Conservation (phyloP, 2,113 vertebrate genomes). For the Setophaga kirtlandii region DNA sequence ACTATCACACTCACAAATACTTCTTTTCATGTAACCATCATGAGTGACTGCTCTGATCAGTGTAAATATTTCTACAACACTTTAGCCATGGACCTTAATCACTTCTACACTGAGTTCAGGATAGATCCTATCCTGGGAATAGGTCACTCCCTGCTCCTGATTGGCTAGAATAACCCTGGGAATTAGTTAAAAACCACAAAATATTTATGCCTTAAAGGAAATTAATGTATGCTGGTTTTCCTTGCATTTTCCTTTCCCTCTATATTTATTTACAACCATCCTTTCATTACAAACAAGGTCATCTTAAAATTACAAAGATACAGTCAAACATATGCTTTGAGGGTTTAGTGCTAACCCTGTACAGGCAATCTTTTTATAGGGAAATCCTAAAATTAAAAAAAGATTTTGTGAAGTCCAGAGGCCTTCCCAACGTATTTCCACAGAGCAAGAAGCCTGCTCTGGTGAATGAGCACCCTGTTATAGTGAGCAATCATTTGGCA, state of each 20-base stretch:
- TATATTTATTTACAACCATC: conserved; percentile 20
- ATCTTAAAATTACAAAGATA: conserved; percentile 71
- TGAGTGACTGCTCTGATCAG: background rate
- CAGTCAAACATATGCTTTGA: conserved; percentile 69
- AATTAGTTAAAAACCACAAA: background rate
- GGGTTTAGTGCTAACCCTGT: conserved; percentile 36
- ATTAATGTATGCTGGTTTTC: background rate
- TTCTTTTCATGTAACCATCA: background rate
- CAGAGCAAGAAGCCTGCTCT: conserved; percentile 66
- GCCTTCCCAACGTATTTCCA: conserved; percentile 68
- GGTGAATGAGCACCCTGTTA: conserved; percentile 76
- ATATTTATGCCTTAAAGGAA: background rate
- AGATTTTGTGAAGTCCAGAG: conserved; percentile 71
- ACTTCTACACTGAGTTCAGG: background rate
- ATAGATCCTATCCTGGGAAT: background rate
- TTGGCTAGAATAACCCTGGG: background rate
- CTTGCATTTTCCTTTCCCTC: background rate
- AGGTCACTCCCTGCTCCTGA: background rate
- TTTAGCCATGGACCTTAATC: background rate
- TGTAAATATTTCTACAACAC: background rate
- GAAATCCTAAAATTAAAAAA: conserved; percentile 75
- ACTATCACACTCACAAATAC: background rate
- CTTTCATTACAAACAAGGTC: conserved; percentile 73
- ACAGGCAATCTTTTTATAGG: conserved; percentile 57
- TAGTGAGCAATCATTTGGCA: conserved; percentile 80